These are phyloP conservation scores for Noctua janthina DNA, from an alignment of 2,888 invertebrate genomes.

Conservation along the genomic window DNA sequence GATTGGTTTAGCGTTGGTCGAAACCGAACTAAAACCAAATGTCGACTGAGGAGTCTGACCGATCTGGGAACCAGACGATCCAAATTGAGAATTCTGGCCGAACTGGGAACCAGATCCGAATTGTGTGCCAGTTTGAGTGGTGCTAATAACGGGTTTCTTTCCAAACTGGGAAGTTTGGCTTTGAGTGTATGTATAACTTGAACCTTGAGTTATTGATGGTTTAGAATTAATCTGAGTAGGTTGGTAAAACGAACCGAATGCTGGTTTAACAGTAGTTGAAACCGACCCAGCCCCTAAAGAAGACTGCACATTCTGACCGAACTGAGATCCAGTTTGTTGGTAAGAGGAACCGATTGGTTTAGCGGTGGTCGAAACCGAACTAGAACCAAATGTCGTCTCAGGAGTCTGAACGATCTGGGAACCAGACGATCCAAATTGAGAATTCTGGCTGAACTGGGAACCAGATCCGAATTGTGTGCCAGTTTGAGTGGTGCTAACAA, in stretches of 20 bases:
- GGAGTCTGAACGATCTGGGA: slow-evolving; percentile 26
- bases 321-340: slow-evolving; percentile 1
- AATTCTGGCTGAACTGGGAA: slow-evolving; percentile 24
- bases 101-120: slow-evolving; percentile 1
- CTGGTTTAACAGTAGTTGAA: slow-evolving; percentile 5
- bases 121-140: slow-evolving; percentile 44
- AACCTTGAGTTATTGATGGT: slow-evolving; percentile 21
- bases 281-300: background rate
- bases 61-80: too few relatives aligned
- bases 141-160: slow-evolving; percentile 22
- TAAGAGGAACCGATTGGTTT: slow-evolving; percentile 22
- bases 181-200: slow-evolving; percentile 25
- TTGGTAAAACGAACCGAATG: slow-evolving; percentile 7
- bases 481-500: background rate
- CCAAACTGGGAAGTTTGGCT: slow-evolving; percentile 34
- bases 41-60: too few relatives aligned
- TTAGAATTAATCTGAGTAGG: slow-evolving; percentile 21
- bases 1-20: too few relatives aligned
- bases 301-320: slow-evolving; percentile 25
- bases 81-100: too few relatives aligned
- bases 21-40: too few relatives aligned
- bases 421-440: background rate
- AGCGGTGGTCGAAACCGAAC: background rate
- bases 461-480: slow-evolving; percentile 2
- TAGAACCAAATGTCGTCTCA: background rate